phyloP scores from a whole-genome alignment of 2,888 invertebrate species.

The Meloe dianella region DNA sequence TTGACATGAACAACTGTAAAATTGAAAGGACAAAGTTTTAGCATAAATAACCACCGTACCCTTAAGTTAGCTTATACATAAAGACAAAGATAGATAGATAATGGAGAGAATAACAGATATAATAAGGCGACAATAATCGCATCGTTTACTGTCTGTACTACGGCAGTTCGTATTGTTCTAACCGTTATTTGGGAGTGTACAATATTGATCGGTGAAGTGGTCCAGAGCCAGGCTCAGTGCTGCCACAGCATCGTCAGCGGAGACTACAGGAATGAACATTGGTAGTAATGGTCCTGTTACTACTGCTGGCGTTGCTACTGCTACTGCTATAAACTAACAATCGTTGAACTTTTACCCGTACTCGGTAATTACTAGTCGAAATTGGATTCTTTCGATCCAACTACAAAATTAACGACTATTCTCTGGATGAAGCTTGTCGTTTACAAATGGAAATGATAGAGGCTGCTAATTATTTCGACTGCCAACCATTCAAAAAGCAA shows the following conservation, averaged over 20 bases:
- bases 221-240: slow-evolving; percentile 44
- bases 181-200: slow-evolving; percentile 49
- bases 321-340: slow-evolving; percentile 18
- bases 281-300: slow-evolving; percentile 14
- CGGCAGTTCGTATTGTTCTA: slow-evolving; percentile 44
- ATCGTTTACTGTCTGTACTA: slow-evolving; percentile 37
- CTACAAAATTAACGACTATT: slow-evolving; percentile 24
- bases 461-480: slow-evolving; percentile 13
- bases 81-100: slow-evolving; percentile 15
- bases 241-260: slow-evolving; percentile 54
- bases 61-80: slow-evolving; percentile 16
- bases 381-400: slow-evolving; percentile 26
- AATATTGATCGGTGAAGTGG: slow-evolving; percentile 49
- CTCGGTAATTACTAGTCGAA: slow-evolving; percentile 21
- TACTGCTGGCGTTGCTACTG: slow-evolving; percentile 18
- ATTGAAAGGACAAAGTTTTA: slow-evolving; percentile 39
- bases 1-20: slow-evolving; percentile 39
- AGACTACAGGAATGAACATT: slow-evolving; percentile 41
- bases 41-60: slow-evolving; percentile 38
- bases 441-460: neutral
- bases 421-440: slow-evolving; percentile 3
- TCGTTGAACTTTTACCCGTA: slow-evolving; percentile 16
- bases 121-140: slow-evolving; percentile 36
- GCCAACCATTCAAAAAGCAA: neutral
- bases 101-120: slow-evolving; percentile 18